Percentiles rank a stretch among this genome's conserved stretches.
Conservation (phyloP, 2,888 invertebrate genomes). For the Eudasyphora cyanicolor region DNA sequence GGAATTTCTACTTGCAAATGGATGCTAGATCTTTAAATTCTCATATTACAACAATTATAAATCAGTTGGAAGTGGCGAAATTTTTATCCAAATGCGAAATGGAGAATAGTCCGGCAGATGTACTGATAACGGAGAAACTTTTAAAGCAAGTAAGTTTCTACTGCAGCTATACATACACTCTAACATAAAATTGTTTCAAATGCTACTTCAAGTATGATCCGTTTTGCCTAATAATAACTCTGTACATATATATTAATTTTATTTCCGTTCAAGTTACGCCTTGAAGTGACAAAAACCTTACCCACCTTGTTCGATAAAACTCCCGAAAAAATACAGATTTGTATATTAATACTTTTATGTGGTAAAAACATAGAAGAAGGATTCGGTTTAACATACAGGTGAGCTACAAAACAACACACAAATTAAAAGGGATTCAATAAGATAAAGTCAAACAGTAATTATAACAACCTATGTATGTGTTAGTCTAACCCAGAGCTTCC, state of each 20-base stretch:
- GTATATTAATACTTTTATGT: conserved; percentile 85
- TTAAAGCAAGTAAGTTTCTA: conserved; percentile 72
- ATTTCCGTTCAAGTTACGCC: conserved; percentile 70
- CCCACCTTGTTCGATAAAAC: conserved; percentile 88
- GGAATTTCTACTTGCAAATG: conserved; percentile 84
- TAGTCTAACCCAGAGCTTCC: too few species aligned
- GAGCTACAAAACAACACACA: conserved; percentile 67
- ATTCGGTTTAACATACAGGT: conserved; percentile 86
- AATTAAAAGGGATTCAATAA: too few species aligned
- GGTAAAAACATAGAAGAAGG: conserved; percentile 86
- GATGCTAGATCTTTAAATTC: conserved; percentile 87
- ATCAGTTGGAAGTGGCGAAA: conserved; percentile 91
- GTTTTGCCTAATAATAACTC: neutral
- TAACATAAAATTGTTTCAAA: too few species aligned
- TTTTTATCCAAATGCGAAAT: conserved; percentile 85
- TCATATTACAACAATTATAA: conserved; percentile 88
- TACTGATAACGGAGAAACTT: conserved; percentile 70
- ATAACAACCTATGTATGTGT: too few species aligned
- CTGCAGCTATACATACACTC: too few species aligned
- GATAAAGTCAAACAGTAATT: too few species aligned
- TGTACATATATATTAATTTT: neutral
- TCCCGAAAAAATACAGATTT: conserved; percentile 85
- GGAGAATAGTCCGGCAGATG: conserved; percentile 65
- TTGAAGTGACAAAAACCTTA: conserved; percentile 76
- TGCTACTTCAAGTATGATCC: too few species aligned